These are phyloP conservation scores for Panulirus ornatus DNA, from an alignment of 1,140 invertebrate genomes.

Conservation along the genomic window DNA sequence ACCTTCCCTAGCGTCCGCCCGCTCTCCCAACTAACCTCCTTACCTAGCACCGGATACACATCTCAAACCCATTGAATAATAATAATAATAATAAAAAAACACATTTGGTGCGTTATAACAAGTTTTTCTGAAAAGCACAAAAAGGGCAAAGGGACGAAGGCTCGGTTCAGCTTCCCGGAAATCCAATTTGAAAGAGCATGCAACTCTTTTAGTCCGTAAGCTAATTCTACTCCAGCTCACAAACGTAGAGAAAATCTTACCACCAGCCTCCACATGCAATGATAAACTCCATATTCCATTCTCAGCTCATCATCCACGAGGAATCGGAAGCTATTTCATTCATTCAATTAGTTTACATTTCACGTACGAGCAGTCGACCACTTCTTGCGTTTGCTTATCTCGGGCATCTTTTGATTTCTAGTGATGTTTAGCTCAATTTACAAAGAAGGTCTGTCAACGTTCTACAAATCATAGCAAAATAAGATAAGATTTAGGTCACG, in stretches of 20 bases:
- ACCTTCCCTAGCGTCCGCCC: too few relatives aligned
- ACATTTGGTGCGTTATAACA: too few relatives aligned
- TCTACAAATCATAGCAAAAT: neutral
- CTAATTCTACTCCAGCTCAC: neutral
- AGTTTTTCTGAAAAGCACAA: too few relatives aligned
- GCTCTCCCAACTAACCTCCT: too few relatives aligned
- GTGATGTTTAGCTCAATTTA: neutral
- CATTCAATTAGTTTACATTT: too few relatives aligned
- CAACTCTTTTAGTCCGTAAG: too few relatives aligned
- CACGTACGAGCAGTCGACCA: too few relatives aligned
- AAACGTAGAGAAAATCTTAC: neutral
- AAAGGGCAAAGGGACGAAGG: neutral
- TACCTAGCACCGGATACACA: too few relatives aligned
- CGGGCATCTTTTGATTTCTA: neutral
- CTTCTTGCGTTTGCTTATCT: neutral
- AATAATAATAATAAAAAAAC: too few relatives aligned
- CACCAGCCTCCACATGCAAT: neutral
- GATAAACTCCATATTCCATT: too few relatives aligned
- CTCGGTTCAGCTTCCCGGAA: neutral
- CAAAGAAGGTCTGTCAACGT: neutral
- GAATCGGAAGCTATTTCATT: conserved; percentile 7
- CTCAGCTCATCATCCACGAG: too few relatives aligned
- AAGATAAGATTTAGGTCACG: neutral
- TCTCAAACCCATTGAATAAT: too few relatives aligned
- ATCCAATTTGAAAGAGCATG: neutral